phyloP scores from a whole-genome alignment of 2,113 vertebrate genomes.

The Nycticryphes semicollaris region DNA sequence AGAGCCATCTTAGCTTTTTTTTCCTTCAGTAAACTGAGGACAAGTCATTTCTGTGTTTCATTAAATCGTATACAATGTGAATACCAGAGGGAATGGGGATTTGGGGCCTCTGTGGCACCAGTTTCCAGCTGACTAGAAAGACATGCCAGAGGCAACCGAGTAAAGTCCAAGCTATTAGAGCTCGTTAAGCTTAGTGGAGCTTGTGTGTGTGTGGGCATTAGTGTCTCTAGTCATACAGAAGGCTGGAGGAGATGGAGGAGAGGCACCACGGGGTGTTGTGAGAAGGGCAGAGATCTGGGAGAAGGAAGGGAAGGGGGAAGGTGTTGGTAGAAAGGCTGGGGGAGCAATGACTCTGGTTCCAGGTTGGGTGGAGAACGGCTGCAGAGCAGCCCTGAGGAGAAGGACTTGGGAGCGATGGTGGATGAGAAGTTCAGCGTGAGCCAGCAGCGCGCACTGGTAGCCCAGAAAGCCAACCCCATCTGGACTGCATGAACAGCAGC shows the following conservation, averaged over 20 bases:
- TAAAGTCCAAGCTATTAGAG: not conserved
- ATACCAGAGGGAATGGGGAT: not conserved
- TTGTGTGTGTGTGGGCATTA: not conserved
- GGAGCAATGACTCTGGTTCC: rapidly evolving
- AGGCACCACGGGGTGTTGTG: not conserved
- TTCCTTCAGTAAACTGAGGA: not conserved
- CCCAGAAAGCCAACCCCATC: no score
- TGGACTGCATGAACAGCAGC: no score
- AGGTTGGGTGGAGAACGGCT: no score
- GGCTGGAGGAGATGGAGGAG: not conserved
- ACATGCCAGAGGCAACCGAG: not conserved
- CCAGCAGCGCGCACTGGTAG: no score
- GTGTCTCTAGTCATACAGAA: not conserved
- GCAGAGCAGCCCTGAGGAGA: no score
- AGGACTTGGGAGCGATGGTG: no score
- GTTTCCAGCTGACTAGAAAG: not conserved
- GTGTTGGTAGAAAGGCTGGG: not conserved
- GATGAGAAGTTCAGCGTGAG: no score
- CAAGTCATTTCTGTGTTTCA: not conserved
- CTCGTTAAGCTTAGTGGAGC: not conserved
- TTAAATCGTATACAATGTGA: not conserved
- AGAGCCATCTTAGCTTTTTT: not conserved
- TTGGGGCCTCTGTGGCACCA: not conserved
- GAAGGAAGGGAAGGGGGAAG: not conserved
- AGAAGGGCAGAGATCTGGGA: not conserved